A percentile compares a stretch with the other conserved stretches of the same genome.
phyloP scores from a whole-genome alignment of 2,113 vertebrate species.

The Corythoichthys intestinalis region DNA sequence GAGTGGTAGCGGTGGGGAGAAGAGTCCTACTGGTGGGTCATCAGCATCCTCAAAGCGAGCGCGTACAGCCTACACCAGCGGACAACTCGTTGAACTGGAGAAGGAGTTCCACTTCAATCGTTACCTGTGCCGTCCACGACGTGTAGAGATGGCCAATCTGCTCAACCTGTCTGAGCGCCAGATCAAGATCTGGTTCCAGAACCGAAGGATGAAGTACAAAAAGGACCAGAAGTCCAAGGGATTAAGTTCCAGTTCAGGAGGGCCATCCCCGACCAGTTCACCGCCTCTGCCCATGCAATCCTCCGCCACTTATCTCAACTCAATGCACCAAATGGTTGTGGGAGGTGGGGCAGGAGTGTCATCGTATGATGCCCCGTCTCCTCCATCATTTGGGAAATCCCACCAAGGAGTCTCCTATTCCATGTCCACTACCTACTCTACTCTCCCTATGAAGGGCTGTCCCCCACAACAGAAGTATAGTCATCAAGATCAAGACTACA shows the following conservation, averaged over 20 bases:
- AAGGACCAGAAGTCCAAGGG: conserved; percentile 97
- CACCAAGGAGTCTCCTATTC: conserved; percentile 91
- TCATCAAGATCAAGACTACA: conserved; percentile 82
- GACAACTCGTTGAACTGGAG: conserved; percentile 86
- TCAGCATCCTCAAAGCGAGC: conserved; percentile 94
- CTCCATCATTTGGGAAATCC: conserved; percentile 87
- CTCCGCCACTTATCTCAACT: conserved; percentile 87
- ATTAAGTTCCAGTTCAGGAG: conserved; percentile 88
- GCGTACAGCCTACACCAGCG: conserved; percentile 96
- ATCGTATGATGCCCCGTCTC: conserved; percentile 89
- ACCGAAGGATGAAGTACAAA: conserved; percentile 96
- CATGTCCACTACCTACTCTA: conserved; percentile 87
- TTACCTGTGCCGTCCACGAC: conserved; percentile 90
- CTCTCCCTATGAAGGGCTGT: conserved; percentile 85
- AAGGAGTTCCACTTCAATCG: conserved; percentile 95
- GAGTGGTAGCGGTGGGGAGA: conserved; percentile 87
- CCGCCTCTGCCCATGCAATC: conserved; percentile 91
- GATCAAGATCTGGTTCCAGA: conserved; percentile 99
- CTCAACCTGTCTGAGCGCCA: conserved; percentile 94
- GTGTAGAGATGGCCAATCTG: conserved; percentile 96
- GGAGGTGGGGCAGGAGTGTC: conserved; percentile 67
- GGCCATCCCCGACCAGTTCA: conserved; percentile 88
- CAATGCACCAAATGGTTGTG: conserved; percentile 86
- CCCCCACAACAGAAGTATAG: conserved; percentile 88
- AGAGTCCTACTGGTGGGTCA: conserved; percentile 83